These are phyloP conservation scores for Marcusenius ussheri DNA, from an alignment of 2,113 vertebrate genomes.

Conservation along the genomic window DNA sequence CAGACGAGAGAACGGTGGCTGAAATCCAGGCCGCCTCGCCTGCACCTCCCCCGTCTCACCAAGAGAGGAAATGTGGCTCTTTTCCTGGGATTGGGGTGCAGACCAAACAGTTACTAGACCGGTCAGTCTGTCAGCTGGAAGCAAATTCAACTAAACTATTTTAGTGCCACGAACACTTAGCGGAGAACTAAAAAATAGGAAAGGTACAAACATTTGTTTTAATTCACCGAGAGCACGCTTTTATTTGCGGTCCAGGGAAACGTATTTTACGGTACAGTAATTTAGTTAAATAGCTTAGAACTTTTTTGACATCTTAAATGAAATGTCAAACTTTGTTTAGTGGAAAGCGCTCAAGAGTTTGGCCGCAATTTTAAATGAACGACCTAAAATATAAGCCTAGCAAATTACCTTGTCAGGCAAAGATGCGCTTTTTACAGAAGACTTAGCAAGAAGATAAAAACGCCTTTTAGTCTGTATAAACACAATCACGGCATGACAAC, in stretches of 20 bases:
- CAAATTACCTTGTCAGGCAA: constrained; percentile 45
- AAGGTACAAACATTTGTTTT: neutral
- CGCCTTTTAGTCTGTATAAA: constrained; percentile 35
- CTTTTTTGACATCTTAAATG: constrained; percentile 32
- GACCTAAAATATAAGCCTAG: constrained; percentile 33
- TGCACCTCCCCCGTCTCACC: neutral
- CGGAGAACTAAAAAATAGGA: neutral
- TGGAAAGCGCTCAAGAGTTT: constrained; percentile 20
- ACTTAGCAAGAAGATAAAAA: constrained; percentile 33
- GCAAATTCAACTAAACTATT: neutral
- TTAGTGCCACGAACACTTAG: neutral
- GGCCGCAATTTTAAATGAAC: constrained; percentile 32
- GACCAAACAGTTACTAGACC: neutral
- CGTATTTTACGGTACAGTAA: constrained; percentile 14
- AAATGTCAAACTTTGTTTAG: constrained; percentile 35
- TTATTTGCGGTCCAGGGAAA: neutral
- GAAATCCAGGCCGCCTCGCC: neutral
- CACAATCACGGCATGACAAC: constrained; percentile 39
- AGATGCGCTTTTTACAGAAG: constrained; percentile 34
- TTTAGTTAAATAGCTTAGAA: constrained; percentile 22
- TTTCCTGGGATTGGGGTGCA: neutral
- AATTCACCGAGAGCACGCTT: neutral
- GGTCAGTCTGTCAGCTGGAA: neutral
- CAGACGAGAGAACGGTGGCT: neutral
- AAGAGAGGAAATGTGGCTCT: neutral